These are phyloP conservation scores for Sebastes paucispinis DNA, from an alignment of 2,797 vertebrate species.

Conservation along the genomic window DNA sequence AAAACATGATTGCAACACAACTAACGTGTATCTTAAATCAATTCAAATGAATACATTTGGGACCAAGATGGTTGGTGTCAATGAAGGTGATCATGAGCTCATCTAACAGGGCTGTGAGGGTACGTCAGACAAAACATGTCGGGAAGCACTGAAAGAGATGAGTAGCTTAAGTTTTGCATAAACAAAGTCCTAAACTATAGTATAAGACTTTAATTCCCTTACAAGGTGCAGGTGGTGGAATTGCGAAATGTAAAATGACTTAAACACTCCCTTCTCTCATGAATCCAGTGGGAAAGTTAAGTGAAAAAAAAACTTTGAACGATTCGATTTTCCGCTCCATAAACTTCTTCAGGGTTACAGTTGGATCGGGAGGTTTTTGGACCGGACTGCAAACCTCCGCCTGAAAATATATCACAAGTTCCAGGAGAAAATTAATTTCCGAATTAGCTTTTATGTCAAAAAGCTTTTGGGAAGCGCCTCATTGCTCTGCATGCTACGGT, in stretches of 20 bases:
- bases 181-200: conserved; percentile 2
- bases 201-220: not conserved
- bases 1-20: rapidly evolving
- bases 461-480: conserved; percentile 1
- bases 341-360: conserved; percentile 16
- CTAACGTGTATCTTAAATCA: too few species aligned
- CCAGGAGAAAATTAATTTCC: conserved; percentile 21
- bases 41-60: too few species aligned
- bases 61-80: too few species aligned
- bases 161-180: not conserved
- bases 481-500: not conserved
- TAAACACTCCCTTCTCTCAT: not conserved
- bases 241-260: not conserved
- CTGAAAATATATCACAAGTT: conserved; percentile 27
- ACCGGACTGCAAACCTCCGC: conserved; percentile 10
- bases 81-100: too few species aligned
- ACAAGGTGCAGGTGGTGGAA: conserved; percentile 15
- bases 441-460: conserved; percentile 2
- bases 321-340: conserved; percentile 47
- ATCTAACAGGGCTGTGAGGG: too few species aligned
- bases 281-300: not conserved
- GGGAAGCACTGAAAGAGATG: not conserved
- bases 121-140: too few species aligned
- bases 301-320: not conserved
- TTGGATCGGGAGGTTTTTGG: conserved; percentile 2